Conservation (phyloP, 2,888 invertebrate genomes). For the Scaptodrosophila latifasciaeformis region DNA sequence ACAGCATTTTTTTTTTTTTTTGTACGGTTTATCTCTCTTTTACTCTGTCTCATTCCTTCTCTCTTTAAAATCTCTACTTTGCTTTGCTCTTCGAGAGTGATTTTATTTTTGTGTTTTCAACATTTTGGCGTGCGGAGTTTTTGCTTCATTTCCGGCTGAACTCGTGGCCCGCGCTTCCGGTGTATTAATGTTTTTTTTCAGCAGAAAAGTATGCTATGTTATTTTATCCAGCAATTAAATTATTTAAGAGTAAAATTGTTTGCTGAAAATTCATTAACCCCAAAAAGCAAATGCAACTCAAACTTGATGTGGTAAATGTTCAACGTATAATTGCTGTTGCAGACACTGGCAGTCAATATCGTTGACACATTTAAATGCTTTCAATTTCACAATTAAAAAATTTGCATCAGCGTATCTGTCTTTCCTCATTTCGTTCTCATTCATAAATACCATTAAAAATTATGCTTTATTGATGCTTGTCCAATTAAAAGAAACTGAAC, state of each 20-base stretch:
- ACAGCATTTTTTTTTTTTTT: too few species aligned
- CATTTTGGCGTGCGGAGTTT: constrained; percentile 16
- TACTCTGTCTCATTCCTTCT: not conserved
- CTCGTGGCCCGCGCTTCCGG: constrained; percentile 49
- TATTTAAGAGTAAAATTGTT: constrained; percentile 35
- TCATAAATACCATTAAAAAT: constrained; percentile 35
- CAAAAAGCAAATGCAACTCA: too few species aligned
- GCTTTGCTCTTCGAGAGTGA: too few species aligned
- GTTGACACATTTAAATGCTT: not conserved
- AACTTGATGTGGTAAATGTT: too few species aligned
- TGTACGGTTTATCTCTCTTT: not conserved
- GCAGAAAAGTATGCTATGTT: constrained; percentile 32
- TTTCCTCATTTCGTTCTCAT: too few species aligned
- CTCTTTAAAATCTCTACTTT: too few species aligned
- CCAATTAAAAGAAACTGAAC: constrained; percentile 20
- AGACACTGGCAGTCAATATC: not conserved
- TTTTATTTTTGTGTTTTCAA: not conserved
- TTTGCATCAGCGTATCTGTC: too few species aligned
- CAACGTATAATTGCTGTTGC: too few species aligned
- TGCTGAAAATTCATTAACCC: constrained; percentile 1
- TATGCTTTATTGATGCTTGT: constrained; percentile 22
- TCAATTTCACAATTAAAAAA: not conserved
- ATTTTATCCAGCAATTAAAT: constrained; percentile 39
- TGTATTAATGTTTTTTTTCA: constrained; percentile 55
- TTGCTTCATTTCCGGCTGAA: constrained; percentile 56